Evolutionary conservation across 2,797 vertebrate genomes (phyloP).

Genomic region (Merluccius polli): DNA sequence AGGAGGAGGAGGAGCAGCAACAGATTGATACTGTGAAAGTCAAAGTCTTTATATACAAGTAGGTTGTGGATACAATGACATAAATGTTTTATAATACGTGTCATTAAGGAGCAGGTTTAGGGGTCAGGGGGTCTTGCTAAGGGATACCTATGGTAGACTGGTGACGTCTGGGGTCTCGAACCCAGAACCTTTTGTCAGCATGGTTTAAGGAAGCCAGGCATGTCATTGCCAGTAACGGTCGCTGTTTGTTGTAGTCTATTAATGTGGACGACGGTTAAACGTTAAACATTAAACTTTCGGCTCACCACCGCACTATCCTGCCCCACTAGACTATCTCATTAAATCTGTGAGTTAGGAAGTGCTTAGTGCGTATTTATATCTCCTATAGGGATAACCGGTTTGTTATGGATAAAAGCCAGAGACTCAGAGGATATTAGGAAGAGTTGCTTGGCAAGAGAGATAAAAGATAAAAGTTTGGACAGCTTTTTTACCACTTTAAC

Average conservation of each 20-base stretch:
- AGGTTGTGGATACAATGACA: too few species aligned
- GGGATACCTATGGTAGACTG: too few species aligned
- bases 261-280: neutral
- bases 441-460: neutral
- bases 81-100: neutral
- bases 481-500: neutral
- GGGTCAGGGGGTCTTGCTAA: neutral
- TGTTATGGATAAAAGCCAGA: neutral
- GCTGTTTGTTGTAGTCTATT: neutral
- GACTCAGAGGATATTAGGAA: neutral
- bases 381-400: neutral
- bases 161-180: too few species aligned
- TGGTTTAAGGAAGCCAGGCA: too few species aligned
- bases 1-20: neutral
- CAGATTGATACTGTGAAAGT: too few species aligned
- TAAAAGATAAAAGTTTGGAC: too few species aligned
- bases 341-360: neutral
- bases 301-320: neutral
- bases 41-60: too few species aligned
- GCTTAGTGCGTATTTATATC: neutral
- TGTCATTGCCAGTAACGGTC: too few species aligned
- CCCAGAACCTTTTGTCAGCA: too few species aligned
- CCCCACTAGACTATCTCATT: neutral
- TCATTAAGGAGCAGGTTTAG: neutral
- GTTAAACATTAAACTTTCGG: neutral